phyloP scores from a whole-genome alignment of 2,888 invertebrate species.

The Gryllus longicercus region DNA sequence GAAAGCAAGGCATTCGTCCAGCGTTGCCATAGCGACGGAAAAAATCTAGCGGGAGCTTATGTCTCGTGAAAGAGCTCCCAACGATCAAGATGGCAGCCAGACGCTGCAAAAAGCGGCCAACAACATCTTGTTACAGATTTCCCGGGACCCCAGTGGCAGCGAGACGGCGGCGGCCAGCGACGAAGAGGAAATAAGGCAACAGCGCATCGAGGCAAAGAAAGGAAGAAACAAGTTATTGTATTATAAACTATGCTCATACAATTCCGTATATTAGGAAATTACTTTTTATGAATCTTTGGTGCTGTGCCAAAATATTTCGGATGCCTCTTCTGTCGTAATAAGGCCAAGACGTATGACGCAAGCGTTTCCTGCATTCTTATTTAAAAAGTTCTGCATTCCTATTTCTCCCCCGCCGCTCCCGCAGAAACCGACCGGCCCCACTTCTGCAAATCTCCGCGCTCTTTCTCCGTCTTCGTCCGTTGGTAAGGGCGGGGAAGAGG shows the following conservation, averaged over 20 bases:
- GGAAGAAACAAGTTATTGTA: slow-evolving; percentile 8
- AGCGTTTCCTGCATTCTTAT: slow-evolving; percentile 17
- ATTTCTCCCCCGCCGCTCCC: background rate
- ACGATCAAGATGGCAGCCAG: background rate
- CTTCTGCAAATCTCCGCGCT: background rate
- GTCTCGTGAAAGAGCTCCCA: background rate
- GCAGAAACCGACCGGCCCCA: background rate
- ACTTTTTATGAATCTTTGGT: slow-evolving; percentile 17
- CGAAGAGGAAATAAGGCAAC: slow-evolving; percentile 5
- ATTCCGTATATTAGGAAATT: slow-evolving; percentile 17
- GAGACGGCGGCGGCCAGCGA: background rate
- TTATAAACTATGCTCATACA: slow-evolving; percentile 17
- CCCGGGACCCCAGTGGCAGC: background rate
- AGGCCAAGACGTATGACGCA: slow-evolving; percentile 17
- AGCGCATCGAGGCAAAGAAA: background rate
- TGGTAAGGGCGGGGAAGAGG: background rate
- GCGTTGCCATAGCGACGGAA: background rate
- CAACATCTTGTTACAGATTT: slow-evolving; percentile 17
- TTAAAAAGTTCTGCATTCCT: slow-evolving; percentile 17
- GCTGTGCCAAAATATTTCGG: slow-evolving; percentile 8
- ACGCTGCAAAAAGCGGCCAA: background rate
- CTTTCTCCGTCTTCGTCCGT: background rate
- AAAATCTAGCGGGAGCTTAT: slow-evolving; percentile 17
- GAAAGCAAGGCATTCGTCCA: background rate
- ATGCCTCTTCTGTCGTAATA: slow-evolving; percentile 4